phyloP scores from a whole-genome alignment of 2,888 invertebrate species.

The Gisinianus flammeolus region DNA sequence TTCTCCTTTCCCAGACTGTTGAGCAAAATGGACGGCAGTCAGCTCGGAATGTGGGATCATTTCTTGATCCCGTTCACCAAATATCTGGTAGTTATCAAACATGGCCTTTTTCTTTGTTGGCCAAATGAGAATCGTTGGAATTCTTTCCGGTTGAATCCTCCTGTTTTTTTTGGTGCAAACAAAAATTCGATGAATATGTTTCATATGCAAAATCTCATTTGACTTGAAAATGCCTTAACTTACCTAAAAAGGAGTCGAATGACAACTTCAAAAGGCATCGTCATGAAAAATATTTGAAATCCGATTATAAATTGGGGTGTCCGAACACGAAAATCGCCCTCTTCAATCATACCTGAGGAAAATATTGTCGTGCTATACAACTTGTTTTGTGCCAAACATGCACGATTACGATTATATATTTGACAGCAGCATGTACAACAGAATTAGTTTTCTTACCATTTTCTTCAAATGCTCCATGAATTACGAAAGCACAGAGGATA shows the following conservation, averaged over 20 bases:
- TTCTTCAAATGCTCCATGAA: background rate
- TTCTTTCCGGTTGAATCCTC: background rate
- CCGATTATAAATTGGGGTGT: background rate
- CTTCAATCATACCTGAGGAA: background rate
- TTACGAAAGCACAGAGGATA: background rate
- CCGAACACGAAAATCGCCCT: background rate
- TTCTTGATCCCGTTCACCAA: constrained; percentile 18
- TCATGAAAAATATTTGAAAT: background rate
- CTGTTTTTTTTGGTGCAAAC: background rate
- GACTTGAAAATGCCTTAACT: no score
- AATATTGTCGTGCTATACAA: background rate
- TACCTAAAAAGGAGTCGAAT: background rate
- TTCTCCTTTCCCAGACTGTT: constrained; percentile 11
- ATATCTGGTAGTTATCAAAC: constrained; percentile 17
- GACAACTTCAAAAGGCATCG: background rate
- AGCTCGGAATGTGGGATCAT: constrained; percentile 9
- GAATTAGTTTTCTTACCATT: constrained; percentile 4
- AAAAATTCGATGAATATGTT: no score
- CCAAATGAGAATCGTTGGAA: constrained; percentile 16
- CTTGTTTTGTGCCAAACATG: background rate
- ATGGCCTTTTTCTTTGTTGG: background rate
- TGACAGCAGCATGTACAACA: background rate
- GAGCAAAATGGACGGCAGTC: background rate
- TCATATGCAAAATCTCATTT: no score
- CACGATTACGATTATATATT: background rate